These are phyloP conservation scores for Suricata suricatta DNA, from an alignment of 2,113 vertebrate species.

Conservation along the genomic window DNA sequence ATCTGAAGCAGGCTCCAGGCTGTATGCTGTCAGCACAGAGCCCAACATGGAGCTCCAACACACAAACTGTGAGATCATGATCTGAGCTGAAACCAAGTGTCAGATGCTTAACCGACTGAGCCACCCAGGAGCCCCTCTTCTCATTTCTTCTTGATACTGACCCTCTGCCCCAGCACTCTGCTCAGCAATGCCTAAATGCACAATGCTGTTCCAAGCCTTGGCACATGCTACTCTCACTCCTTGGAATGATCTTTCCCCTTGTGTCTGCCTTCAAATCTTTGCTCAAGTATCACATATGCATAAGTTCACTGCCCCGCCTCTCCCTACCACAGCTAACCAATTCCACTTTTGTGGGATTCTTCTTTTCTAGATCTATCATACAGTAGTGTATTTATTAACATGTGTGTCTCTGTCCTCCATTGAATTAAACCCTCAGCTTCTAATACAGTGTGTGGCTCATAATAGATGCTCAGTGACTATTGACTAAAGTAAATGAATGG, in stretches of 20 bases:
- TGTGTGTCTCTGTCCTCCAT: background rate
- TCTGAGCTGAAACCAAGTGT: too few species aligned
- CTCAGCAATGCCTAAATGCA: background rate
- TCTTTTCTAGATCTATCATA: background rate
- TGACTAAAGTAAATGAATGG: background rate
- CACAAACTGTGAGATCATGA: too few species aligned
- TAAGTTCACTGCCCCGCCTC: background rate
- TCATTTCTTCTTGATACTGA: slow-evolving; percentile 10
- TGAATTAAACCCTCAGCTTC: background rate
- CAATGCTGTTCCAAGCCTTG: background rate
- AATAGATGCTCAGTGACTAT: background rate
- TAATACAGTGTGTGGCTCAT: background rate
- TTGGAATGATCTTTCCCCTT: background rate
- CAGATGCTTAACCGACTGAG: too few species aligned
- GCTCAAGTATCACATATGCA: background rate
- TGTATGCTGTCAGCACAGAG: too few species aligned
- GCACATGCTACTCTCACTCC: background rate
- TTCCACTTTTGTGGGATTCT: background rate
- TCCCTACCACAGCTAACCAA: background rate
- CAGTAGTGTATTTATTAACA: background rate
- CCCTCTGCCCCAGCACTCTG: background rate
- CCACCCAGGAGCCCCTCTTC: background rate
- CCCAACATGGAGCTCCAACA: too few species aligned
- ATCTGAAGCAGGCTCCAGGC: too few species aligned
- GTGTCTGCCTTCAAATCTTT: background rate